A percentile compares a stretch with the other conserved stretches of the same genome.
Conservation (phyloP, 2,113 vertebrate species). For the Varanus komodoensis region DNA sequence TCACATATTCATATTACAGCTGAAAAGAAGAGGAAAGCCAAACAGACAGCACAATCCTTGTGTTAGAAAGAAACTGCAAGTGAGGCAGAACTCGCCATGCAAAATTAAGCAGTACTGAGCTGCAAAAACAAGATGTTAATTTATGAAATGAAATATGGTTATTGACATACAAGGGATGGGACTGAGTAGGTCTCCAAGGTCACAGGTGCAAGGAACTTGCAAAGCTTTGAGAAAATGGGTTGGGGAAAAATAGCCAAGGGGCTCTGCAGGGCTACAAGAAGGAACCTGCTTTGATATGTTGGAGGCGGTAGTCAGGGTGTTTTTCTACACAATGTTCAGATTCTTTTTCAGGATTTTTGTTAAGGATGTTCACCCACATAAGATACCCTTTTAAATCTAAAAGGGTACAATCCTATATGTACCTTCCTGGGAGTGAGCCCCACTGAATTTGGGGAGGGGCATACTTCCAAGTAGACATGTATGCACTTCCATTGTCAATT, state of each 20-base stretch:
- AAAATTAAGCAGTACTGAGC: background rate
- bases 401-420: too few species aligned
- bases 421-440: too few species aligned
- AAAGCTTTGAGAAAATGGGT: background rate
- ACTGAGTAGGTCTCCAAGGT: background rate
- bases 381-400: background rate
- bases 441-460: too few species aligned
- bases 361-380: background rate
- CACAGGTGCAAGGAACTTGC: background rate
- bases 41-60: background rate
- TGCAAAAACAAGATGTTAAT: background rate
- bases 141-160: background rate
- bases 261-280: background rate
- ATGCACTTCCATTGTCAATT: background rate
- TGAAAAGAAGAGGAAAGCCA: background rate
- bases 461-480: background rate
- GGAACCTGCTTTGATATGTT: background rate
- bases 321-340: background rate
- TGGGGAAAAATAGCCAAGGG: slow-evolving; percentile 3
- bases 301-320: background rate
- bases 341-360: background rate
- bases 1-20: background rate
- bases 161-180: background rate
- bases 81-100: too few species aligned
- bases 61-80: background rate